Conservation (phyloP, 1,140 invertebrate genomes). For the Drosophila prosaltans region DNA sequence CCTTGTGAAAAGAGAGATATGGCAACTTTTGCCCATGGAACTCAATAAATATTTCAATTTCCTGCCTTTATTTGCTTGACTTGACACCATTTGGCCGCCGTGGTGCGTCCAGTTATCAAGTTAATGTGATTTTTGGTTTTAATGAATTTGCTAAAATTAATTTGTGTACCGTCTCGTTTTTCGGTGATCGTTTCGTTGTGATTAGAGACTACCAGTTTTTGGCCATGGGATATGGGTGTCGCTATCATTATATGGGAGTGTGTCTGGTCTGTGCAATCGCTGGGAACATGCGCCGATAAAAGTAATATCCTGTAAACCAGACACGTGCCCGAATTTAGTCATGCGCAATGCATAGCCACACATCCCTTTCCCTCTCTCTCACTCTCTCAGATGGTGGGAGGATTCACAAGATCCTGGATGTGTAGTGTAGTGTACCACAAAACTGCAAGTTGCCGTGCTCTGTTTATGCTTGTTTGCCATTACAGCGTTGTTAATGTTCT, state of each 20-base stretch:
- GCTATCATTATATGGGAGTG: slow-evolving; percentile 50
- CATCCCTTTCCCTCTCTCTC: neutral
- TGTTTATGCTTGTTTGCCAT: slow-evolving; percentile 23
- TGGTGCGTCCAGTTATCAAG: slow-evolving; percentile 55
- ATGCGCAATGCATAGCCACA: slow-evolving; percentile 3
- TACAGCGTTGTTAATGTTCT: slow-evolving; percentile 54
- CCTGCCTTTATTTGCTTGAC: slow-evolving; percentile 69
- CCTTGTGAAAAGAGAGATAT: neutral
- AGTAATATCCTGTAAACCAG: slow-evolving; percentile 72
- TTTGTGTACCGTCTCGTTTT: slow-evolving; percentile 37
- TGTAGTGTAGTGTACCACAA: neutral
- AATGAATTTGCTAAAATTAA: slow-evolving; percentile 78
- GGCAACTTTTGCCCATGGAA: slow-evolving; percentile 22
- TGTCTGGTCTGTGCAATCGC: slow-evolving; percentile 41
- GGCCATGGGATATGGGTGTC: slow-evolving; percentile 17
- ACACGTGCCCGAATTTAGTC: slow-evolving; percentile 55
- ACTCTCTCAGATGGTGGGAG: neutral
- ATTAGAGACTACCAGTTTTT: slow-evolving; percentile 44
- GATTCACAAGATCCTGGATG: neutral
- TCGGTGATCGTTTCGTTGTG: slow-evolving; percentile 43
- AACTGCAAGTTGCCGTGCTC: slow-evolving; percentile 18
- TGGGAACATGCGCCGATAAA: slow-evolving; percentile 68
- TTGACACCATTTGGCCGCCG: slow-evolving; percentile 57
- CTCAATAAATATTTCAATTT: slow-evolving; percentile 71
- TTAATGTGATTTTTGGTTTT: slow-evolving; percentile 71